Evolutionary conservation across 2,113 vertebrate genomes (phyloP), one percentile per base, ranked within the genome.

Genomic region (Eira barbara): DNA sequence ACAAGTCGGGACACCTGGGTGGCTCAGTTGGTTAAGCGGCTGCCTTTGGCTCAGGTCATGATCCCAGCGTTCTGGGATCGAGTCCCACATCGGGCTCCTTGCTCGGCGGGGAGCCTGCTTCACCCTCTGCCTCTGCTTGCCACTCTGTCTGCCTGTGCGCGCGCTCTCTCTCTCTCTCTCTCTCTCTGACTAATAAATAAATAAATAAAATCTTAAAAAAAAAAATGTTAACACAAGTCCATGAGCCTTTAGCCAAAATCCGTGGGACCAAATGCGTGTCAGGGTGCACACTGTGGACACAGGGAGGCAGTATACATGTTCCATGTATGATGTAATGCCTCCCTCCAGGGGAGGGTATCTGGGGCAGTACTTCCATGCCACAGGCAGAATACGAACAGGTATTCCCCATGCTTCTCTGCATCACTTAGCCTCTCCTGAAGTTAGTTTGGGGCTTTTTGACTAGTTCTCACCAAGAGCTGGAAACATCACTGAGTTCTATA

Each of bases 381-480:
- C 15, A 94, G 59, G 84, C 59, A 85, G 49, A 94, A 36, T 29
- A 61, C 13, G 59, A 67, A 76, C 52, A 91, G 47, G n/a, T 65
- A 86, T 67, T 91, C 74, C 11, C 14, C 42, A 7, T 4, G 23
- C 0, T 81, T 39, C 69, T n/a, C 49, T 86, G 76, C 2, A 84
- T 6, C 73, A 59, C 88, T 87, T 18, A 82, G 57, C 31, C 47
- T 82, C 65, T 95, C 57, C 5, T 57, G 55, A 91, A 74, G 82
- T 82, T 80, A 83, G n/a, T 61, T 27, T 80, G 59, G 65, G 36
- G 49, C n/a, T 91, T 55, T 91, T 39, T 89, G 71, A 67, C 78
- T 89, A 61, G 27, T 81, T 97, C 93, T 97, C 63, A 96, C 39
- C 74, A 71, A 94, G 7, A 94, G 47, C 23, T 91, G 15, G 83